Conservation (phyloP, 2,888 invertebrate genomes). For the Labia minor region DNA sequence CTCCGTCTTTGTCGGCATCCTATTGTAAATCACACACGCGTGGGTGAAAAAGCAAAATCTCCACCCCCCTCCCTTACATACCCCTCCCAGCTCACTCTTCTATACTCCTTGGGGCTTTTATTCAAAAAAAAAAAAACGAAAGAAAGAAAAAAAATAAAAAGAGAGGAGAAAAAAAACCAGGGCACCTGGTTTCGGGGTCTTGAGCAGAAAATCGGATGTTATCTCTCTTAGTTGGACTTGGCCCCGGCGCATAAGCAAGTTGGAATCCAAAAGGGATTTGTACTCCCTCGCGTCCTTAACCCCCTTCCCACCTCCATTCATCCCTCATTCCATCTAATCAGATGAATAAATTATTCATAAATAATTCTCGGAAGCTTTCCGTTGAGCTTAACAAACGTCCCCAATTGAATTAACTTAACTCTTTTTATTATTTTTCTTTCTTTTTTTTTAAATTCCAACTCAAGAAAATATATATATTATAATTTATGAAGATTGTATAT, state of each 20-base stretch:
- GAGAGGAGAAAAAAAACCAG: background rate
- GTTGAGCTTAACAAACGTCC: background rate
- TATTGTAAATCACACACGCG: background rate
- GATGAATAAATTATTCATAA: background rate
- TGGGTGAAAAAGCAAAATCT: background rate
- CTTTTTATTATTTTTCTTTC: too few species aligned
- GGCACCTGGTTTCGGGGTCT: background rate
- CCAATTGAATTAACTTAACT: too few species aligned
- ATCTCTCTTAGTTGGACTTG: too few species aligned
- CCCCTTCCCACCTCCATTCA: too few species aligned
- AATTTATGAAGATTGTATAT: too few species aligned
- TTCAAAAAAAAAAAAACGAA: background rate
- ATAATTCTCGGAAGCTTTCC: background rate
- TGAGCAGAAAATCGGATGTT: background rate
- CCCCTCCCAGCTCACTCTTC: too few species aligned
- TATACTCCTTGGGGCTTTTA: background rate
- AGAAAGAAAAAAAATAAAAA: too few species aligned
- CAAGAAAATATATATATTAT: too few species aligned
- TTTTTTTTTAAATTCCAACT: too few species aligned
- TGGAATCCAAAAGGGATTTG: background rate
- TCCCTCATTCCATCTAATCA: too few species aligned
- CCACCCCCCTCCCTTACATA: too few species aligned
- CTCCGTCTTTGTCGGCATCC: background rate
- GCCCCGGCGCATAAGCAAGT: background rate
- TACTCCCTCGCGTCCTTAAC: too few species aligned